Base-by-base conservation (phyloP, 1,140 invertebrate species). In the Drosophila asahinai region DNA sequence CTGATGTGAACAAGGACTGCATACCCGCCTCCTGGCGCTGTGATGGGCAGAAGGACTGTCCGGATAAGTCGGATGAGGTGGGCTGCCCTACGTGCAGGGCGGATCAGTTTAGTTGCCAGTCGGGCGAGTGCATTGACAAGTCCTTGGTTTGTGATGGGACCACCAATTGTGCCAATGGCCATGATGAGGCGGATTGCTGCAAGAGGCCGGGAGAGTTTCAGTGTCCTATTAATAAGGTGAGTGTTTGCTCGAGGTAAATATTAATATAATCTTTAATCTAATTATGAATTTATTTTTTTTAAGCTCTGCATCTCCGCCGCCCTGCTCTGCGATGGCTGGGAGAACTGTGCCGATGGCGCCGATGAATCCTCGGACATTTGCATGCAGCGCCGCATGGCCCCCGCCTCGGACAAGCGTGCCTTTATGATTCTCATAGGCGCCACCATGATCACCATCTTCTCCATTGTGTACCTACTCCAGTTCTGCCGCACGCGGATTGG, bases 21-120 rank as follows among this genome's bases (percentile, higher is more conserved):
- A 97, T 99, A 70, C 97, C 97, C 0, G 93, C 94, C 1, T 94
- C 94, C 0, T 98, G 97, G 97, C 96, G 94, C 81, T 94, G 70
- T 80, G 93, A 93, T 40, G 92, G 92, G 0, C 92, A 93, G 51
- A 93, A 91, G 27, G 78, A 99, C 92, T 99, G 98, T 93, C 93
- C 94, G 2, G 97, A 98, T 92, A 95, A 95, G 17, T 96, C 96
- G 4, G 97, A 98, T 86, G 97, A 98, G 93, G 93, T 95, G 3
- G 95, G 95, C n/a, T 97, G 97, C 86, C 94, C 95, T 1, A 93
- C 93, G 2, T 96, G 96, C 86, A 92, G 84, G 5, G 93, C 93
- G 3, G 95, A 96, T 80, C 95, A 97, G 76, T 98, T 97, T 75
- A 92, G 94, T 49, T 98, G 97, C 75, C 94, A 94, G 62, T 96